phyloP scores from a whole-genome alignment of 2,797 vertebrate species.

The Micromesistius poutassou region DNA sequence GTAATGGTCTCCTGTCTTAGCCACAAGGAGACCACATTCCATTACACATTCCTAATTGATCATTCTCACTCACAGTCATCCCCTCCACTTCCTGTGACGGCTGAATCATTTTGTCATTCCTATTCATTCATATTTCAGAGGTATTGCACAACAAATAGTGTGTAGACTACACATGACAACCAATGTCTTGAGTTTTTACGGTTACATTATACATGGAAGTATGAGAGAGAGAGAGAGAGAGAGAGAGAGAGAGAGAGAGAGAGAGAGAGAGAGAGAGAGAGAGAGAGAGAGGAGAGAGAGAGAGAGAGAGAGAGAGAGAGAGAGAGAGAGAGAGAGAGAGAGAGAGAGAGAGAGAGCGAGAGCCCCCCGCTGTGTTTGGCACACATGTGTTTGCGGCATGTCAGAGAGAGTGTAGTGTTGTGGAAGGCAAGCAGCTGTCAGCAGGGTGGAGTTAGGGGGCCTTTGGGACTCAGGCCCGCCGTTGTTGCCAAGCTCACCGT shows the following conservation, averaged over 20 bases:
- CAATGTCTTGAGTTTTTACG: neutral
- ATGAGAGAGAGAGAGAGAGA: neutral
- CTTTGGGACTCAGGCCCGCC: constrained; percentile 63
- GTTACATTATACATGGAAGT: neutral
- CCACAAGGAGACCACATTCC: neutral
- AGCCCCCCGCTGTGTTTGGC: constrained; percentile 12
- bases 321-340: neutral
- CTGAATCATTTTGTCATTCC: neutral
- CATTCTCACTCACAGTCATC: neutral
- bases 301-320: neutral
- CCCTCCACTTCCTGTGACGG: neutral
- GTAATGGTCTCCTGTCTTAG: neutral
- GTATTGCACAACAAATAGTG: neutral
- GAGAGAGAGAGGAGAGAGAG: neutral
- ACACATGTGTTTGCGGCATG: constrained; percentile 25
- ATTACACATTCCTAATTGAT: neutral
- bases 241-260: no score
- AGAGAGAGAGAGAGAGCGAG: neutral
- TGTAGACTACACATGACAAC: neutral
- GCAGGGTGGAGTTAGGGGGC: constrained; percentile 67
- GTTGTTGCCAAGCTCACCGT: constrained; percentile 67
- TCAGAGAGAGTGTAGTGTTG: constrained; percentile 53
- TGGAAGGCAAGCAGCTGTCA: constrained; percentile 66
- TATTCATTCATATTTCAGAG: neutral
- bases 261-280: neutral